These are phyloP conservation scores for Semotilus atromaculatus DNA, from an alignment of 2,797 vertebrate species.

Conservation along the genomic window DNA sequence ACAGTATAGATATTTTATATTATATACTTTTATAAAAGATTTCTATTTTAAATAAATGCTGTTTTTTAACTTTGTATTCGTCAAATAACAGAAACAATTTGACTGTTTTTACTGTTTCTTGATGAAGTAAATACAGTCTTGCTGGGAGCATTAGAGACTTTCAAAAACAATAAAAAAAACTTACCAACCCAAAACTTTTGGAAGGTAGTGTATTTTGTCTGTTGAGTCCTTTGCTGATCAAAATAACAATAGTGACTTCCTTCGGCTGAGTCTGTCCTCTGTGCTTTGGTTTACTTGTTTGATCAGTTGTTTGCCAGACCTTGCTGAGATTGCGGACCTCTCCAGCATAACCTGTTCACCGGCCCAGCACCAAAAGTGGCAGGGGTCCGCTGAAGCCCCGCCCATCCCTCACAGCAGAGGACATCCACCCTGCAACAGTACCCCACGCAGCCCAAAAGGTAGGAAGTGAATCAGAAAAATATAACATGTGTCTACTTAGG, in stretches of 20 bases:
- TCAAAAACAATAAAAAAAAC: no score
- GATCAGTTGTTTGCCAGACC: conserved; percentile 45
- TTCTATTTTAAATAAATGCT: no score
- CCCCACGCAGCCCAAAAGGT: conserved; percentile 64
- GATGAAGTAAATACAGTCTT: neutral
- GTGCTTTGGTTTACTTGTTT: conserved; percentile 17
- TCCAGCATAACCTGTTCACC: conserved; percentile 70
- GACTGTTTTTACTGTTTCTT: neutral
- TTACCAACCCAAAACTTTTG: neutral
- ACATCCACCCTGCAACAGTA: conserved; percentile 64
- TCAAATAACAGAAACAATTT: no score
- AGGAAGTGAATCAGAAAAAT: neutral
- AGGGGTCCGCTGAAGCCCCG: neutral
- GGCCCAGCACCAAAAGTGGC: conserved; percentile 49
- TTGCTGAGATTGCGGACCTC: conserved; percentile 63
- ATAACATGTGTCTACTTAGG: neutral
- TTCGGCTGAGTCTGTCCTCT: neutral
- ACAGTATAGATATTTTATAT: no score
- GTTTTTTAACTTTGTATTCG: no score
- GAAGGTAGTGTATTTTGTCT: neutral
- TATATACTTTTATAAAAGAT: no score
- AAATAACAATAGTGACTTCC: neutral
- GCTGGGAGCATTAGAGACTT: neutral
- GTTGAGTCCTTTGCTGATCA: neutral
- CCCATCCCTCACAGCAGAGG: conserved; percentile 26